A percentile compares a stretch with the other conserved stretches of the same genome.
These are phyloP conservation scores for Poecilia picta DNA, from an alignment of 2,797 vertebrate genomes.

Conservation along the genomic window DNA sequence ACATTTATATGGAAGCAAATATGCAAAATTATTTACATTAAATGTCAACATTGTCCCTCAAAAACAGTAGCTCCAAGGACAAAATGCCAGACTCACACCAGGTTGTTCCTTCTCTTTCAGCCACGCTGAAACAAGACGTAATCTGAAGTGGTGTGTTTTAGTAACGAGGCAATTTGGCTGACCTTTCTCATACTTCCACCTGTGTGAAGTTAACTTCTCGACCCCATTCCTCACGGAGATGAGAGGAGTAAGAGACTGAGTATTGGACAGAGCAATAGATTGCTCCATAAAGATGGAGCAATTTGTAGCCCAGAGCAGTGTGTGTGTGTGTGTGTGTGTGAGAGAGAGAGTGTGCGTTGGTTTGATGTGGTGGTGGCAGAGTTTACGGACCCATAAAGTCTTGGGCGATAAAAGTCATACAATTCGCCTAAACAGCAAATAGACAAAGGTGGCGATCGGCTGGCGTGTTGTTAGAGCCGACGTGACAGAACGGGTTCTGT, in stretches of 20 bases:
- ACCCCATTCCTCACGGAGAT: slow-evolving; percentile 36
- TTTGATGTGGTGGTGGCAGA: slow-evolving; percentile 38
- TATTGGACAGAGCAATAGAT: slow-evolving; percentile 43
- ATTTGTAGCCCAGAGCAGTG: slow-evolving; percentile 40
- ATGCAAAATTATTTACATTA: slow-evolving; percentile 12
- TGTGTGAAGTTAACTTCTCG: slow-evolving; percentile 42
- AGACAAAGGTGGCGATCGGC: slow-evolving; percentile 19
- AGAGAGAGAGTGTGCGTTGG: slow-evolving; percentile 10
- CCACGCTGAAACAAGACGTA: slow-evolving; percentile 7
- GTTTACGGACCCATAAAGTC: slow-evolving; percentile 69
- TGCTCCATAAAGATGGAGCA: slow-evolving; percentile 57
- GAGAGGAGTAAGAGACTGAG: slow-evolving; percentile 18
- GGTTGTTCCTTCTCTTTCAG: neutral
- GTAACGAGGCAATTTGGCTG: slow-evolving; percentile 18
- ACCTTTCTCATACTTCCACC: slow-evolving; percentile 45
- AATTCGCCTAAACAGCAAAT: slow-evolving; percentile 50
- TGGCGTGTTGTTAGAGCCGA: slow-evolving; percentile 33
- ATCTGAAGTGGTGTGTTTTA: slow-evolving; percentile 5
- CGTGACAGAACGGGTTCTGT: neutral
- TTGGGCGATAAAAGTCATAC: slow-evolving; percentile 57
- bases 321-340: slow-evolving; percentile 17
- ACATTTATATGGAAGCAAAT: slow-evolving; percentile 30
- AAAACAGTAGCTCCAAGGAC: neutral
- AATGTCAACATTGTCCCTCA: slow-evolving; percentile 24
- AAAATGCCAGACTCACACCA: slow-evolving; percentile 1